A percentile compares a stretch with the other conserved stretches of the same genome.
These are phyloP conservation scores for Phalacrocorax pelagicus DNA, from an alignment of 2,113 vertebrate genomes.

Conservation along the genomic window DNA sequence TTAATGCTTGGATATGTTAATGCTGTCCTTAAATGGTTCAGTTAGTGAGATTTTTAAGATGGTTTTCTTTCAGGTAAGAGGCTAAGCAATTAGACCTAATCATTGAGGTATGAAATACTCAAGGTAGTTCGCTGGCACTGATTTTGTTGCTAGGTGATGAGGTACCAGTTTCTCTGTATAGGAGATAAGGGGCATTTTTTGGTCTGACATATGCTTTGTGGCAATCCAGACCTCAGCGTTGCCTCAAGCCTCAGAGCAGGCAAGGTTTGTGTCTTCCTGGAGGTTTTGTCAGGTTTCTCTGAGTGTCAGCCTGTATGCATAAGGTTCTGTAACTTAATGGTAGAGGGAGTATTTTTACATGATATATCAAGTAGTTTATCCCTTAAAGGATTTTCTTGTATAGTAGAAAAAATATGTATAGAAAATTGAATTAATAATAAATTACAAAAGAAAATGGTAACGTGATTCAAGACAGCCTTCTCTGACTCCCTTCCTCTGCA, in stretches of 20 bases:
- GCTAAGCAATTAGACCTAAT: neutral
- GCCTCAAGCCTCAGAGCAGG: neutral
- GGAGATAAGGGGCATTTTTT: neutral
- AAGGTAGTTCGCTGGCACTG: neutral
- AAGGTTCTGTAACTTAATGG: neutral
- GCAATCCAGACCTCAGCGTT: neutral
- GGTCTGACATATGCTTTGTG: rapidly evolving
- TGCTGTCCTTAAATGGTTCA: neutral
- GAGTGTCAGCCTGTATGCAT: neutral
- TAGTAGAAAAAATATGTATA: neutral
- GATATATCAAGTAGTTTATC: neutral
- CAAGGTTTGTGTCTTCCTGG: neutral
- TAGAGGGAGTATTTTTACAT: neutral
- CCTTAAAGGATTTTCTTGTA: neutral
- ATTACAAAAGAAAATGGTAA: neutral
- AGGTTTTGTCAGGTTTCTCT: neutral
- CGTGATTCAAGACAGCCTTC: neutral
- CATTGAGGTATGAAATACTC: neutral
- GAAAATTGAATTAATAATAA: neutral
- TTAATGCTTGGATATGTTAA: slow-evolving; percentile 20
- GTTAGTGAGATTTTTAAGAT: neutral
- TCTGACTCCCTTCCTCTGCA: neutral
- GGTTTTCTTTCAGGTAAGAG: neutral
- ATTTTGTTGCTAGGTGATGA: neutral
- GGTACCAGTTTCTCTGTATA: neutral